These are phyloP conservation scores for Falco cherrug DNA, from an alignment of 2,797 vertebrate species.

Conservation along the genomic window DNA sequence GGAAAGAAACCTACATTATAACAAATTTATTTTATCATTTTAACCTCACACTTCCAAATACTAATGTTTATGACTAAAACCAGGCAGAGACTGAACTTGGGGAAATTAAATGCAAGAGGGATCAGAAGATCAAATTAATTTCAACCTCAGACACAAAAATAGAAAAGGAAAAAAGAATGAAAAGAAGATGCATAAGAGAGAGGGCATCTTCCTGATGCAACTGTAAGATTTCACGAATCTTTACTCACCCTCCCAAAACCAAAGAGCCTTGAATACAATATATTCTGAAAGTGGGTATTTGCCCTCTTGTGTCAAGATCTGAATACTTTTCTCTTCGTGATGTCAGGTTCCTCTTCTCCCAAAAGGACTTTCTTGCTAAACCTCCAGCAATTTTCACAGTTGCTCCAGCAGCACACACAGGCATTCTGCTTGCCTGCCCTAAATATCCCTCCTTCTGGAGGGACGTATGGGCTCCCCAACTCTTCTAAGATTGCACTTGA, in stretches of 20 bases:
- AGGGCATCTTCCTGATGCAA: background rate
- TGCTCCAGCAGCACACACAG: background rate
- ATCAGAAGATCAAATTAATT: conserved; percentile 44
- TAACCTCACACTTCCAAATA: conserved; percentile 8
- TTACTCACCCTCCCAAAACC: background rate
- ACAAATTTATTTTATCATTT: conserved; percentile 38
- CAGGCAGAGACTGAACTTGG: conserved; percentile 4
- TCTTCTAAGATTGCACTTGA: background rate
- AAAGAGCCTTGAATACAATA: background rate
- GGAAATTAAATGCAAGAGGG: conserved; percentile 37
- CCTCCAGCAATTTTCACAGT: background rate
- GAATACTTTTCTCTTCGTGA: background rate
- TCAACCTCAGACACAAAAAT: background rate
- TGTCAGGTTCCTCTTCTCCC: background rate
- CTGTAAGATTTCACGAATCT: background rate
- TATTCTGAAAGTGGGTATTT: background rate
- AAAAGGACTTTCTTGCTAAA: background rate
- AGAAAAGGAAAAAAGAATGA: background rate
- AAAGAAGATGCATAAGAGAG: fast-evolving
- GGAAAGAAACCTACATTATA: conserved; percentile 6
- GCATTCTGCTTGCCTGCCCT: background rate
- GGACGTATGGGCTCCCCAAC: background rate
- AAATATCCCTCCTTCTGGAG: background rate
- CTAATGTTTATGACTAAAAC: conserved; percentile 6
- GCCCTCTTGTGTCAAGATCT: background rate